Evolutionary conservation across 2,797 vertebrate species (phyloP).

Genomic region (Lepidocolaptes lacrymiger): DNA sequence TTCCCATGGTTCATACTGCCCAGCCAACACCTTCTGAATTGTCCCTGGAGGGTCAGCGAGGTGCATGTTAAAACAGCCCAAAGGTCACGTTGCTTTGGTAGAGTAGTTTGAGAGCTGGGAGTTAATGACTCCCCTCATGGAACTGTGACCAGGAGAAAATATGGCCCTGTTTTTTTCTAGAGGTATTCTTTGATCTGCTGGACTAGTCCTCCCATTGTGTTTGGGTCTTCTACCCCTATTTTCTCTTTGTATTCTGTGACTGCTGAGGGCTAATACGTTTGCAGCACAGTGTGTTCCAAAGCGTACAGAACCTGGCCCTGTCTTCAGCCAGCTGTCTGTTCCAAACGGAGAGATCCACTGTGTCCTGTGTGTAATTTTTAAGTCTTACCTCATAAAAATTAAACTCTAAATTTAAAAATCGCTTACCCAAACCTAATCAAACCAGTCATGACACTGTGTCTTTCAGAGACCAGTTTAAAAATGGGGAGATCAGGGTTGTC

Average conservation of each 20-base stretch:
- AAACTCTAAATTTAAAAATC: neutral
- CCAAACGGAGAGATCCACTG: neutral
- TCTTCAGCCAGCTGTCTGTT: constrained; percentile 6
- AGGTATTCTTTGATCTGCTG: neutral
- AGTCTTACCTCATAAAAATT: neutral
- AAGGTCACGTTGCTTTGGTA: neutral
- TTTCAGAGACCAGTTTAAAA: neutral
- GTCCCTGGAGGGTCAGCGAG: neutral
- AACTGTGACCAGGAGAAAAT: neutral
- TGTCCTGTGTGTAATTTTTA: neutral
- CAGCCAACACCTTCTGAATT: neutral
- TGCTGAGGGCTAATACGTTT: neutral
- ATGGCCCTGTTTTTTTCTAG: neutral
- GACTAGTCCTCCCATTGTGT: neutral
- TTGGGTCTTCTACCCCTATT: constrained; percentile 8
- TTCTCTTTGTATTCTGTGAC: neutral
- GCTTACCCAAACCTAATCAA: neutral
- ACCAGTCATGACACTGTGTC: neutral
- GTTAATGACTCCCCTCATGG: neutral
- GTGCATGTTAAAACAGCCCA: neutral
- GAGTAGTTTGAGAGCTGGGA: neutral
- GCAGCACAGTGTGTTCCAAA: constrained; percentile 41
- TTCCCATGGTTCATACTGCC: neutral
- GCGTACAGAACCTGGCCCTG: neutral
- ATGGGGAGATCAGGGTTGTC: neutral